Conservation (phyloP, 2,113 vertebrate genomes). For the Periophthalmus modestus region DNA sequence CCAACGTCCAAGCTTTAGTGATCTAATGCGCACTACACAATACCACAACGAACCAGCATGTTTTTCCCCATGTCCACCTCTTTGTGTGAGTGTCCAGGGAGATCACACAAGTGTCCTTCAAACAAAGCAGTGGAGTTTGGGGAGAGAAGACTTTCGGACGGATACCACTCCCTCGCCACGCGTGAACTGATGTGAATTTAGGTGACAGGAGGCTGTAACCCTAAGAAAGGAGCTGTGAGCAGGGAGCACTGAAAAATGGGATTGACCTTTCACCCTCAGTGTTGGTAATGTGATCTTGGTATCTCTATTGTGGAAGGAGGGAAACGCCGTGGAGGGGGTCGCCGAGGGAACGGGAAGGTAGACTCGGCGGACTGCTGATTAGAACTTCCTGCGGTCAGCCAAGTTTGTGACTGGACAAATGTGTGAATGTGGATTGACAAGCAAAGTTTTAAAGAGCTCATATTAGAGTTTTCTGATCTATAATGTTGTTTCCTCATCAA, state of each 20-base stretch:
- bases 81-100: conserved; percentile 46
- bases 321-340: conserved; percentile 48
- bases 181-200: conserved; percentile 74
- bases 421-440: neutral
- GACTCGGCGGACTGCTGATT: conserved; percentile 57
- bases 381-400: conserved; percentile 66
- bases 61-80: conserved; percentile 50
- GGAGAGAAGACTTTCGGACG: conserved; percentile 52
- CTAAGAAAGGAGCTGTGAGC: conserved; percentile 57
- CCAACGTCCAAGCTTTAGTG: conserved; percentile 20
- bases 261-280: conserved; percentile 66
- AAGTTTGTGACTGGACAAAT: conserved; percentile 25
- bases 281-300: conserved; percentile 69
- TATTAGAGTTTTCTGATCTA: too few species aligned
- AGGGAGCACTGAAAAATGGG: conserved; percentile 69
- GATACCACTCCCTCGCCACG: conserved; percentile 64
- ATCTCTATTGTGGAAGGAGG: conserved; percentile 65
- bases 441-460: too few species aligned
- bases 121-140: conserved; percentile 39
- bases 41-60: conserved; percentile 45
- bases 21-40: conserved; percentile 47
- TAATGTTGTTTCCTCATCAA: too few species aligned
- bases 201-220: conserved; percentile 63
- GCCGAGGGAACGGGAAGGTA: conserved; percentile 60
- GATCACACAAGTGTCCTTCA: conserved; percentile 50